Conservation (phyloP, 2,113 vertebrate species). For the Corapipo altera region DNA sequence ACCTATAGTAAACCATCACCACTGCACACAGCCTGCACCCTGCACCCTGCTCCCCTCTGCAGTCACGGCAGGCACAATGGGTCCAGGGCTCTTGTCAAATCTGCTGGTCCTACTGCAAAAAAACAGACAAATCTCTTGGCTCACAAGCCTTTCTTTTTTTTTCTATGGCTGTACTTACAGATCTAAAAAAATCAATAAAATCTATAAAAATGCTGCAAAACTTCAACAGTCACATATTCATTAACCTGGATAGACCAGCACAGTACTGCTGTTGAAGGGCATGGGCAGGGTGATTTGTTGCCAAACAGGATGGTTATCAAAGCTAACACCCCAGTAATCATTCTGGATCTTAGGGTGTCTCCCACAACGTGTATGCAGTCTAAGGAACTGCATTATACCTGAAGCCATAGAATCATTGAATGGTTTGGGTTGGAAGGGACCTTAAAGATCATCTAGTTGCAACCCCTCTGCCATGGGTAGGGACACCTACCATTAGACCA, state of each 20-base stretch:
- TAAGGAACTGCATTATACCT: not conserved
- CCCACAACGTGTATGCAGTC: fast-evolving
- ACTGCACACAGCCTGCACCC: not conserved
- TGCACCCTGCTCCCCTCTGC: not conserved
- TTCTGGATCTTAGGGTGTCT: not conserved
- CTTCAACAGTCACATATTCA: not conserved
- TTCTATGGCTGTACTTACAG: not conserved
- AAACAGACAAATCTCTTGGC: not conserved
- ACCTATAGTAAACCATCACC: not conserved
- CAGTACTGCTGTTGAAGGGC: not conserved
- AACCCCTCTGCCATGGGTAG: not conserved
- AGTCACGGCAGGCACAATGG: fast-evolving
- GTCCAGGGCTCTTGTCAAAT: not conserved
- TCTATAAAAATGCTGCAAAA: not conserved
- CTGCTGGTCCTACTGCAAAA: not conserved
- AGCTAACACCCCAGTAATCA: not conserved
- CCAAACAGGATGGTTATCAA: fast-evolving
- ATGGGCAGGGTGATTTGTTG: not conserved
- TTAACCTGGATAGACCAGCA: not conserved
- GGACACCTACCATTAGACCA: not conserved
- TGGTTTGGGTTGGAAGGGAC: not conserved
- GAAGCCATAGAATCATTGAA: not conserved
- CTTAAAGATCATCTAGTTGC: not conserved
- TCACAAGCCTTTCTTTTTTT: not conserved
- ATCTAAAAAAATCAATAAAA: not conserved